Evolutionary conservation across 2,888 invertebrate species (phyloP), one percentile per base, ranked within the genome.

Genomic region (Synanthedon vespiformis): DNA sequence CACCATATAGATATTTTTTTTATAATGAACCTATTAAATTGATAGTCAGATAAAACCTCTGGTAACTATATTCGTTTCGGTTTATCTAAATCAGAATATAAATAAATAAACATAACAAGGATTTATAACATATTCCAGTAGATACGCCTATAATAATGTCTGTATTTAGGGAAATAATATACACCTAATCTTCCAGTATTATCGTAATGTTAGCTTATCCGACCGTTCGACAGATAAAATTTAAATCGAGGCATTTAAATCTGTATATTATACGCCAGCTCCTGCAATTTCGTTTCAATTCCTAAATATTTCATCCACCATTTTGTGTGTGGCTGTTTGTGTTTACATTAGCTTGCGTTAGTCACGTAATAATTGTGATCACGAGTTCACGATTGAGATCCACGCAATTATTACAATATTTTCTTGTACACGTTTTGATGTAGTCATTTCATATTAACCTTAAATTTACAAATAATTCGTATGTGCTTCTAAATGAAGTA

Each of bases 341-440:
- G 64, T 72, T 73, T 67, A 70, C 66, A 71, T 71, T 67, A 63
- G 58, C 65, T 72, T 72, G 67, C 65, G 67, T 68, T 63, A 67
- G 74, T 74, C 77, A 78, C 74, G 78, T 80, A 80, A 74, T 80
- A 80, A 74, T 68, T 68, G 69, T 61, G 64, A 75, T 80, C 80
- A 79, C 77, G 76, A 75, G 61, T 61, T 65, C 75, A 76, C 76
- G 73, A 75, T 66, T 63, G 63, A 64, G 65, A 64, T 64, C 57
- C 60, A 65, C 65, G 68, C 69, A 72, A 72, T 74, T 74, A 69
- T 67, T 44, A 11, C 14, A 34, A 34, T 13, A 44, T 44, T 13
- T 44, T 13, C 3, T 44, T 13, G 44, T 44, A 44, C 8, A 44
- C n/a, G n/a, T 13, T n/a, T 44, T 34, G 34, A 34, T 34, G 34